Evolutionary conservation across 2,113 vertebrate genomes (phyloP).

Genomic region (Puffinus mauretanicus): DNA sequence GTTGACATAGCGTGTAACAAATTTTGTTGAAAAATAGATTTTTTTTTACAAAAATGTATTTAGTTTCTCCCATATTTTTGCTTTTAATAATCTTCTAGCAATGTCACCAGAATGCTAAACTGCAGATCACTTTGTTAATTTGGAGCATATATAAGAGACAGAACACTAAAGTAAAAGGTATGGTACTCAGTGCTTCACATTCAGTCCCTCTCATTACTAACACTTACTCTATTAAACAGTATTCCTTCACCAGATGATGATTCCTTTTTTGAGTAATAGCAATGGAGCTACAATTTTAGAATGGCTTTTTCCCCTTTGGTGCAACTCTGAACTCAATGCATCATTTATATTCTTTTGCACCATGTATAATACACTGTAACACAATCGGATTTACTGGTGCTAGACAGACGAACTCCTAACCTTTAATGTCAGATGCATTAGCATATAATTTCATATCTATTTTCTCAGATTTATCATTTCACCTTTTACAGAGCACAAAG

Average conservation of each 20-base stretch:
- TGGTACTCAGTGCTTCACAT: background rate
- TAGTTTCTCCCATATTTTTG: background rate
- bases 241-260: background rate
- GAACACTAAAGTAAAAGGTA: background rate
- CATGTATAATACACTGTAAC: conserved; percentile 39
- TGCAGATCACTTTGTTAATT: background rate
- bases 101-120: background rate
- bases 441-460: conserved; percentile 68
- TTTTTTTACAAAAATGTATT: background rate
- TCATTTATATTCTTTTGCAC: conserved; percentile 57
- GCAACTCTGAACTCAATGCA: conserved; percentile 40
- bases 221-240: background rate
- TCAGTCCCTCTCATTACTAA: background rate
- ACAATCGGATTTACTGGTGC: conserved; percentile 61
- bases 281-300: conserved; percentile 41
- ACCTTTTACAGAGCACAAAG: conserved; percentile 64
- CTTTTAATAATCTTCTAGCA: background rate
- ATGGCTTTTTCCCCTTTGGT: conserved; percentile 37
- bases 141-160: background rate
- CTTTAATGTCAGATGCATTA: conserved; percentile 67
- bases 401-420: conserved; percentile 56
- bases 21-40: background rate
- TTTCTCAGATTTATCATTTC: conserved; percentile 71
- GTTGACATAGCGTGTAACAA: background rate
- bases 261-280: conserved; percentile 31